Percentiles rank a stretch among this genome's conserved stretches.
phyloP scores from a whole-genome alignment of 2,888 invertebrate species.

The Litoditis marina region DNA sequence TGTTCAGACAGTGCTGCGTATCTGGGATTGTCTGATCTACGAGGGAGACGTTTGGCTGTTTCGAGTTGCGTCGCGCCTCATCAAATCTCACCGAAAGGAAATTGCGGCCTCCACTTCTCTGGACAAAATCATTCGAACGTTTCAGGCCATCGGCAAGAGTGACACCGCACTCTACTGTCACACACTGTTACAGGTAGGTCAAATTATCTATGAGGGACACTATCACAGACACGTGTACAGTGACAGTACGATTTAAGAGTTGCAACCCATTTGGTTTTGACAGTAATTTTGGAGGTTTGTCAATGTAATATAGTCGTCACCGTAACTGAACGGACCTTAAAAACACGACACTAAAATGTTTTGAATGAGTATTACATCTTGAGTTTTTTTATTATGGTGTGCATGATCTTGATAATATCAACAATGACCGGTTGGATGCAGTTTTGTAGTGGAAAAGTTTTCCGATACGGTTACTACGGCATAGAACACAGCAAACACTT shows the following conservation, averaged over 20 bases:
- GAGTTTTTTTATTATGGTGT: no score
- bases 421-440: no score
- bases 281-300: no score
- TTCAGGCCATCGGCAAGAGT: conserved; percentile 34
- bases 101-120: conserved; percentile 27
- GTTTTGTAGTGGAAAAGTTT: no score
- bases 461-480: no score
- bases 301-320: no score
- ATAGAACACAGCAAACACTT: no score
- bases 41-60: conserved; percentile 90
- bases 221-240: no score
- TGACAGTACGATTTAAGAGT: background rate
- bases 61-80: conserved; percentile 71
- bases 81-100: conserved; percentile 27
- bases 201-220: background rate
- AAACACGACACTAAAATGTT: no score
- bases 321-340: no score
- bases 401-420: no score
- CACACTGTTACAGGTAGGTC: conserved; percentile 26
- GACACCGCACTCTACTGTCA: conserved; percentile 39
- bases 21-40: conserved; percentile 92
- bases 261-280: background rate
- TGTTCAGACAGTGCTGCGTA: conserved; percentile 81
- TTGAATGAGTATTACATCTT: no score
- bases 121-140: conserved; percentile 31